phyloP scores from a whole-genome alignment of 30 jellyfish, hydroid and myxozoan genomes.

The Euphysa ruthae region DNA sequence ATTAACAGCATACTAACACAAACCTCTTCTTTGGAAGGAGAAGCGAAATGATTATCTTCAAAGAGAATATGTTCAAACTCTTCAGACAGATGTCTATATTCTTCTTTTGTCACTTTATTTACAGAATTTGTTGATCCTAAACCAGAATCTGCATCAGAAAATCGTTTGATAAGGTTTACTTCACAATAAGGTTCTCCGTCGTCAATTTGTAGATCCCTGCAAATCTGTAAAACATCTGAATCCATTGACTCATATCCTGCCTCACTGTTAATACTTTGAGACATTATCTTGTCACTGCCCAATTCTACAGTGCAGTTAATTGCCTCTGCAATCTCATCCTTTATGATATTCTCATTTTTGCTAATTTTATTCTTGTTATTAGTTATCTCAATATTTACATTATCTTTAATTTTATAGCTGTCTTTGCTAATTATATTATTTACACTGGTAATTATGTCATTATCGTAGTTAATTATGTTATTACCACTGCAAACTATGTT shows the following conservation, averaged over 20 bases:
- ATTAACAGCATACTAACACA: neutral
- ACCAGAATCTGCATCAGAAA: slow-evolving; percentile 1
- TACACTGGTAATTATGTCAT: no score
- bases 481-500: no score
- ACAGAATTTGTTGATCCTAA: slow-evolving; percentile 2
- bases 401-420: no score
- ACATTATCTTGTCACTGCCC: no score
- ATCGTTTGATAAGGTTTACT: neutral
- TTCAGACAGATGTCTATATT: neutral
- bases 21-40: neutral
- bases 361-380: no score
- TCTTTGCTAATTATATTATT: no score
- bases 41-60: neutral
- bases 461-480: no score
- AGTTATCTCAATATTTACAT: no score
- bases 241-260: neutral
- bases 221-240: neutral
- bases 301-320: no score
- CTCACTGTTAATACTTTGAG: neutral
- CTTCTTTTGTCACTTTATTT: neutral
- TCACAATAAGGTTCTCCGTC: neutral
- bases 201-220: neutral
- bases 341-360: no score
- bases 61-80: neutral
- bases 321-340: no score